These are phyloP conservation scores for Myotis myotis DNA, from an alignment of 2,797 vertebrate species.

Conservation along the genomic window DNA sequence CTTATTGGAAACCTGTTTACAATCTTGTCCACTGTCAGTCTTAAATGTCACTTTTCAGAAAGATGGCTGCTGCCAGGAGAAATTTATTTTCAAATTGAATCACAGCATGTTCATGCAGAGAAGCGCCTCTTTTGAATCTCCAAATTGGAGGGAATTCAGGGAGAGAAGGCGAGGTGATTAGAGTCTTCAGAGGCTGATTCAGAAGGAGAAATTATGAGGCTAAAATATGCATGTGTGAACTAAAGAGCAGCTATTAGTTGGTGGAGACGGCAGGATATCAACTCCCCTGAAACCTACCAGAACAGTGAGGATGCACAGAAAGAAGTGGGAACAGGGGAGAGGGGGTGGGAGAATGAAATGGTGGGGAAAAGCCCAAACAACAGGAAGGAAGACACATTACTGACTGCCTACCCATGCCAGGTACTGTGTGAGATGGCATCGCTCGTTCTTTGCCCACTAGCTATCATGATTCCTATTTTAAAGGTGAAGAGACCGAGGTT, in stretches of 20 bases:
- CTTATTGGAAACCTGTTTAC: slow-evolving; percentile 78
- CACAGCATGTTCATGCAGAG: slow-evolving; percentile 79
- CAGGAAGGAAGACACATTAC: background rate
- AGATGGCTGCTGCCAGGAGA: slow-evolving; percentile 76
- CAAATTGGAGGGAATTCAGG: slow-evolving; percentile 80
- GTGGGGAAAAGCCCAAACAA: background rate
- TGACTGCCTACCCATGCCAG: background rate
- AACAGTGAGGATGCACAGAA: background rate
- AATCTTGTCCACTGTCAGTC: slow-evolving; percentile 80
- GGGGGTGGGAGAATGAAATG: background rate
- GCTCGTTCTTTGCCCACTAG: background rate
- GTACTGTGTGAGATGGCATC: background rate
- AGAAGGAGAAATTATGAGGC: slow-evolving; percentile 69
- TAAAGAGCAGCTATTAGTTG: slow-evolving; percentile 50
- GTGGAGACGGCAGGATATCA: background rate
- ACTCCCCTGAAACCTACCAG: background rate
- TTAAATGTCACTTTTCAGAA: slow-evolving; percentile 78
- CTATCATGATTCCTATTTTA: background rate
- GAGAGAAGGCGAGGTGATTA: slow-evolving; percentile 76
- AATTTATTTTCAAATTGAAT: slow-evolving; percentile 78
- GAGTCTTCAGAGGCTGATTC: slow-evolving; percentile 72
- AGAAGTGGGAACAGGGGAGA: background rate
- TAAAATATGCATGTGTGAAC: slow-evolving; percentile 68
- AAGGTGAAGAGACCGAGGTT: background rate
- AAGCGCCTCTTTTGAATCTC: slow-evolving; percentile 80